These are phyloP conservation scores for Meloidogyne hapla DNA, from an alignment of 1,140 invertebrate genomes.

Conservation along the genomic window DNA sequence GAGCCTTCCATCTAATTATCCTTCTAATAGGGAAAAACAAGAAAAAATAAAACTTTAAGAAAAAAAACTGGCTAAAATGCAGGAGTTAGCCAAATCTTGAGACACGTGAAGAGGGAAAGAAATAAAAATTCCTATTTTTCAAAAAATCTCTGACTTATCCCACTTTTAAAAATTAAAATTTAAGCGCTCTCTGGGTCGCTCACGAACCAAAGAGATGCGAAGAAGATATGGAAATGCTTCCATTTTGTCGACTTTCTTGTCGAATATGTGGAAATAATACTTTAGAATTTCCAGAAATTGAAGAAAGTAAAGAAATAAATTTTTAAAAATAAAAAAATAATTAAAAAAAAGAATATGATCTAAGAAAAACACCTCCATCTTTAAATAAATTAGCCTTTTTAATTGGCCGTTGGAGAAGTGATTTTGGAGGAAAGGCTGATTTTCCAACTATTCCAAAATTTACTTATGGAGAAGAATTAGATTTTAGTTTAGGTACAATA, in stretches of 20 bases:
- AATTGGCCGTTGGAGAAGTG: slow-evolving; percentile 57
- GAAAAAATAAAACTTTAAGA: no score
- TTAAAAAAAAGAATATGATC: slow-evolving; percentile 51
- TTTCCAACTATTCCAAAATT: slow-evolving; percentile 60
- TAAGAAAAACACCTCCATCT: slow-evolving; percentile 45
- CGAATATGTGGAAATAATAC: slow-evolving; percentile 45
- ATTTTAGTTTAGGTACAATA: slow-evolving; percentile 37
- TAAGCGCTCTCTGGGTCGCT: slow-evolving; percentile 51
- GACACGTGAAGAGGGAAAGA: no score
- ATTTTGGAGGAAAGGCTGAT: slow-evolving; percentile 62
- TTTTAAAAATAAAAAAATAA: not conserved
- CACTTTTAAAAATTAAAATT: not conserved
- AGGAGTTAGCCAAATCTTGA: no score
- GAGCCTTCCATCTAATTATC: no score
- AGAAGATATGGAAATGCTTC: slow-evolving; percentile 46
- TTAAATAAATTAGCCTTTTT: slow-evolving; percentile 56
- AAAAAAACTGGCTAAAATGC: no score
- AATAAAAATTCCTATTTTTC: no score
- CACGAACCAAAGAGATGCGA: slow-evolving; percentile 45
- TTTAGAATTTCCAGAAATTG: slow-evolving; percentile 33
- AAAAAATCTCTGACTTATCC: no score
- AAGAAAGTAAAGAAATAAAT: slow-evolving; percentile 38
- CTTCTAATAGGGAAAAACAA: no score
- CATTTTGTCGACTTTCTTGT: slow-evolving; percentile 51
- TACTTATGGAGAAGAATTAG: slow-evolving; percentile 61